These are phyloP conservation scores for Panopea generosa DNA, from an alignment of 2,888 invertebrate species.

Conservation along the genomic window DNA sequence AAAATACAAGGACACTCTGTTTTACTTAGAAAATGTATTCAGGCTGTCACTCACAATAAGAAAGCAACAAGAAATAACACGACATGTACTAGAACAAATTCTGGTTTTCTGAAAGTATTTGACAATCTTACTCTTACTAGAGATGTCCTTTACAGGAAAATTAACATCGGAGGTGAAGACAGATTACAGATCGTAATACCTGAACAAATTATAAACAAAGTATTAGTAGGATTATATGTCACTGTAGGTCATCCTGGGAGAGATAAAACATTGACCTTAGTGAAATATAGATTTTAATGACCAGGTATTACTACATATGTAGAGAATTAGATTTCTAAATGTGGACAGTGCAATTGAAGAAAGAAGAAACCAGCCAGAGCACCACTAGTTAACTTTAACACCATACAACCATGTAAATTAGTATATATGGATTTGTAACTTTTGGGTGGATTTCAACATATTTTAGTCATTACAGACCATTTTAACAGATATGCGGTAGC, in stretches of 20 bases:
- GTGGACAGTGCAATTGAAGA: constrained; percentile 26
- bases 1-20: constrained; percentile 12
- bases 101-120: too few relatives aligned
- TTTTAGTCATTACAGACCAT: constrained; percentile 5
- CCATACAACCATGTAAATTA: constrained; percentile 39
- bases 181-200: constrained; percentile 34
- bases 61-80: not conserved
- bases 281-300: constrained; percentile 37
- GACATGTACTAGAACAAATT: too few relatives aligned
- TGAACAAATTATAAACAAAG: constrained; percentile 11
- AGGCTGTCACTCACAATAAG: constrained; percentile 7
- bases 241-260: constrained; percentile 31
- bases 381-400: constrained; percentile 14
- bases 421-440: constrained; percentile 33
- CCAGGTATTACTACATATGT: constrained; percentile 38
- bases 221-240: constrained; percentile 23
- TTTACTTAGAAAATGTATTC: not conserved
- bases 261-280: constrained; percentile 23
- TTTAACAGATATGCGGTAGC: constrained; percentile 30
- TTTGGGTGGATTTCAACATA: constrained; percentile 30
- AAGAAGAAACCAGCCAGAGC: not conserved
- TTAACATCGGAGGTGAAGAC: not conserved
- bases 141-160: too few relatives aligned
- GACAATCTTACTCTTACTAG: too few relatives aligned
- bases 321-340: constrained; percentile 14